phyloP scores from a whole-genome alignment of 2,113 vertebrate genomes.

The Sisor rabdophorus region DNA sequence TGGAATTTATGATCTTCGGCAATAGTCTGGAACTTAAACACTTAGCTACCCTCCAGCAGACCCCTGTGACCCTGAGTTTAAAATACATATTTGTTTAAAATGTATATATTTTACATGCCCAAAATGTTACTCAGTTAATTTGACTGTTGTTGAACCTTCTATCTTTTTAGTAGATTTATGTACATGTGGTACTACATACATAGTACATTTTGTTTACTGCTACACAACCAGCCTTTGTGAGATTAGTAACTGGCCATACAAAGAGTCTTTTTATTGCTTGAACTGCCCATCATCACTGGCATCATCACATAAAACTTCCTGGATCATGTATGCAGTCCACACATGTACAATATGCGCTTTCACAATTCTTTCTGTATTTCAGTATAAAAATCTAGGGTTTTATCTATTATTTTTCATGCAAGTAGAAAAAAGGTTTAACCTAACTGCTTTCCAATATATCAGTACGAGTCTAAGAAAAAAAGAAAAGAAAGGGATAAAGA shows the following conservation, averaged over 20 bases:
- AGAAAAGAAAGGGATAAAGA: not conserved
- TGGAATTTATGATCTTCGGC: too few relatives aligned
- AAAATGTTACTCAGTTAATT: not conserved
- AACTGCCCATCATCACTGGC: not conserved
- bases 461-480: not conserved
- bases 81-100: too few relatives aligned
- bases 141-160: not conserved
- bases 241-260: not conserved
- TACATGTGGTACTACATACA: too few relatives aligned
- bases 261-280: not conserved
- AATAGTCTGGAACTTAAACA: too few relatives aligned
- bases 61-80: too few relatives aligned
- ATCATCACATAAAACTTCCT: not conserved
- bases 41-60: too few relatives aligned
- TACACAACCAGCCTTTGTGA: not conserved
- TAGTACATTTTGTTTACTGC: not conserved
- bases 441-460: not conserved
- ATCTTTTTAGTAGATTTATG: not conserved
- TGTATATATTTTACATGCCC: too few relatives aligned
- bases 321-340: not conserved
- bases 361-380: not conserved
- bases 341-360: not conserved
- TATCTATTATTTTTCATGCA: not conserved
- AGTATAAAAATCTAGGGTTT: not conserved
- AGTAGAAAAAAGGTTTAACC: not conserved